Percentiles rank a stretch among this genome's conserved stretches.
Evolutionary conservation across 2,888 invertebrate genomes (phyloP).

Genomic region (Germaria angustata): DNA sequence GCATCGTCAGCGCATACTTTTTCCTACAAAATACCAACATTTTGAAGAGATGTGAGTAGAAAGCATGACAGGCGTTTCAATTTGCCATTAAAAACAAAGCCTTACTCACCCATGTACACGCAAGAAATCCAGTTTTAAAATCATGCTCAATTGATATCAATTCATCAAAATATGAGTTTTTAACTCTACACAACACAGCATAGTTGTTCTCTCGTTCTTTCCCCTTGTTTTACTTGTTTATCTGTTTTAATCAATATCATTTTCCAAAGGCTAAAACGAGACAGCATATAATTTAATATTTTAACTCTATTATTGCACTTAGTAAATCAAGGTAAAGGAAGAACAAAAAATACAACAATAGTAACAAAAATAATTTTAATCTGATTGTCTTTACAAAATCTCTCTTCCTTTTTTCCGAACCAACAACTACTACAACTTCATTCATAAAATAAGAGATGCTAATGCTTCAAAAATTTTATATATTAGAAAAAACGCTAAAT

Average conservation of each 20-base stretch:
- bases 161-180: slow-evolving; percentile 43
- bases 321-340: slow-evolving; percentile 48
- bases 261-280: slow-evolving; percentile 41
- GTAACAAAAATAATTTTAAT: slow-evolving; percentile 34
- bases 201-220: slow-evolving; percentile 3
- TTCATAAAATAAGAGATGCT: not conserved
- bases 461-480: not conserved
- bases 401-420: slow-evolving; percentile 54
- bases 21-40: not conserved
- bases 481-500: not conserved
- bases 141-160: slow-evolving; percentile 57
- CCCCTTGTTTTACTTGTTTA: not conserved
- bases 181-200: not conserved
- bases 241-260: not conserved
- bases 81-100: slow-evolving; percentile 47
- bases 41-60: slow-evolving; percentile 19
- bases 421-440: slow-evolving; percentile 64
- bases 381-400: slow-evolving; percentile 56
- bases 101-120: slow-evolving; percentile 36
- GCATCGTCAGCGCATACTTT: not conserved
- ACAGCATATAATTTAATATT: slow-evolving; percentile 21
- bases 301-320: slow-evolving; percentile 50
- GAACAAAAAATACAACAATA: not conserved
- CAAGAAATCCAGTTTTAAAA: slow-evolving; percentile 57
- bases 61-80: slow-evolving; percentile 57